Evolutionary conservation across 35 echinoderm and acorn worm genomes (phyloP).

Genomic region (Ptychodera flava): DNA sequence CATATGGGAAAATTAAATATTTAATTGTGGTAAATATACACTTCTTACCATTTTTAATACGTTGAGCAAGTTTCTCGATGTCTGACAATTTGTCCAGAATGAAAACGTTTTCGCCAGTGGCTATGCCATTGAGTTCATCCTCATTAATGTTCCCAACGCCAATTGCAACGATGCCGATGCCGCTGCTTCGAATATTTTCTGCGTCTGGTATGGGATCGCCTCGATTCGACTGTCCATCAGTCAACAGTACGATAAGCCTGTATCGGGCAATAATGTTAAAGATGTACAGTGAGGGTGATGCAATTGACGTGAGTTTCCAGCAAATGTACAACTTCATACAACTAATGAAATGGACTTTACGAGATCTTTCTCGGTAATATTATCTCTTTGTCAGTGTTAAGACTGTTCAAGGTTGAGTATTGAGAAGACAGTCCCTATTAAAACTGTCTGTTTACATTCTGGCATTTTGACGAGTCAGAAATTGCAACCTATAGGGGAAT

Average conservation of each 20-base stretch:
- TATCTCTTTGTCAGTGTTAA: no score
- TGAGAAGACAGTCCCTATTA: not conserved
- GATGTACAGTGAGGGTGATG: not conserved
- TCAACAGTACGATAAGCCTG: conserved; percentile 39
- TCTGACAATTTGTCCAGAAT: conserved; percentile 17
- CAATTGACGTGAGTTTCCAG: no score
- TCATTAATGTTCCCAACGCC: conserved; percentile 20
- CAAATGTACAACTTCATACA: not conserved
- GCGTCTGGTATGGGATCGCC: conserved; percentile 11
- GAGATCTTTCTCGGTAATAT: not conserved
- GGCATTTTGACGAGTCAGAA: no score
- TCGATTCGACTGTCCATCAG: conserved; percentile 31
- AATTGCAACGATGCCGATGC: conserved; percentile 25
- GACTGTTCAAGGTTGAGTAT: no score
- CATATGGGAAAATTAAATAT: not conserved
- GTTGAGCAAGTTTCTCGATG: not conserved
- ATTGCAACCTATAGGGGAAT: no score
- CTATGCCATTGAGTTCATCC: conserved; percentile 22
- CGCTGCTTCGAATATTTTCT: not conserved
- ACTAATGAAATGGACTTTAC: not conserved
- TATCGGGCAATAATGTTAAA: not conserved
- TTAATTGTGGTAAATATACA: not conserved
- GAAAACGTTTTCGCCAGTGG: conserved; percentile 3
- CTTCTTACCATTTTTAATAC: conserved; percentile 14
- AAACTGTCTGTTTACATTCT: no score